Conservation (phyloP, 2,888 invertebrate species). For the Sphaerophoria rueppellii region DNA sequence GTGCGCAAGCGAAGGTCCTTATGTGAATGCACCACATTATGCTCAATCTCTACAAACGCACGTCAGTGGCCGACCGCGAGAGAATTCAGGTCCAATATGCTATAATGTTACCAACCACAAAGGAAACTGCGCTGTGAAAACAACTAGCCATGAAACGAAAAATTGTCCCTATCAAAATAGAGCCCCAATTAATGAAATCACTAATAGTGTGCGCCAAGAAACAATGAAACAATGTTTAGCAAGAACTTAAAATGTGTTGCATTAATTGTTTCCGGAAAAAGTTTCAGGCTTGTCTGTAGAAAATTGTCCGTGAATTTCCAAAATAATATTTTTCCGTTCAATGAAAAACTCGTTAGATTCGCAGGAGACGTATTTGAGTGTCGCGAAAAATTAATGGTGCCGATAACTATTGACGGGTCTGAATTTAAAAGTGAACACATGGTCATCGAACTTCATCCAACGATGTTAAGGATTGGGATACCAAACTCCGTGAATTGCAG, state of each 20-base stretch:
- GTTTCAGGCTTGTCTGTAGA: constrained; percentile 2
- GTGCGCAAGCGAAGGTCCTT: no score
- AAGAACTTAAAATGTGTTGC: constrained; percentile 3
- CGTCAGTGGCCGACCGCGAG: constrained; percentile 2
- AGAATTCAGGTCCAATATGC: constrained; percentile 16
- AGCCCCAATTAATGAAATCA: background rate
- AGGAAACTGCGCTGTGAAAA: constrained; percentile 26
- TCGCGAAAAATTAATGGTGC: constrained; percentile 3
- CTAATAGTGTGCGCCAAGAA: background rate
- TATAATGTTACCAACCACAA: constrained; percentile 26
- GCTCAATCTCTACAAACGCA: no score
- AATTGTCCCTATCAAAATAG: constrained; percentile 1
- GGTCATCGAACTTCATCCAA: no score
- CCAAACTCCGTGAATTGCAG: no score
- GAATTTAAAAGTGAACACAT: background rate
- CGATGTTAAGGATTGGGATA: no score
- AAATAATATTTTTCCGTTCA: constrained; percentile 14
- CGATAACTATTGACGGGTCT: constrained; percentile 3
- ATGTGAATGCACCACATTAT: no score
- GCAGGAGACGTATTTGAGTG: constrained; percentile 10
- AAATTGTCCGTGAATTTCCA: background rate
- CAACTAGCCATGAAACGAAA: constrained; percentile 7
- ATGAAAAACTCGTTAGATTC: constrained; percentile 41
- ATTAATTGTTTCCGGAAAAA: constrained; percentile 20
- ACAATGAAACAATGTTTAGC: constrained; percentile 9